Conservation (phyloP, 2,113 vertebrate genomes). For the Naja naja region DNA sequence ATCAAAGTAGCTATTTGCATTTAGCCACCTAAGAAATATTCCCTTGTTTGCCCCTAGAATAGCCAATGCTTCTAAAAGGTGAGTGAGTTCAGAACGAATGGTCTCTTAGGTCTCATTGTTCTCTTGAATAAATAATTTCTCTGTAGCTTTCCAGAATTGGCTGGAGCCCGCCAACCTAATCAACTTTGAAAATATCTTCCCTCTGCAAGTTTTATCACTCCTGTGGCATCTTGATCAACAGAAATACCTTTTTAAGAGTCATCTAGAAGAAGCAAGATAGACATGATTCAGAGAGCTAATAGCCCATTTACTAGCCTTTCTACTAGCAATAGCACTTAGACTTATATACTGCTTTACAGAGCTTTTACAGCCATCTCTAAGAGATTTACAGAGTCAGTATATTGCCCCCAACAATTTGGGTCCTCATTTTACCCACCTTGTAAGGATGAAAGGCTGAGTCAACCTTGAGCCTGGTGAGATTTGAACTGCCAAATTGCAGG, state of each 20-base stretch:
- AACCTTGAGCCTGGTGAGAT: too few relatives aligned
- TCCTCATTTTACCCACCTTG: too few relatives aligned
- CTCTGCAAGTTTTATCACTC: background rate
- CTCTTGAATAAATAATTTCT: background rate
- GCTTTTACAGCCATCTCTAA: too few relatives aligned
- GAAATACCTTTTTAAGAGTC: background rate
- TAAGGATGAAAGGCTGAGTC: too few relatives aligned
- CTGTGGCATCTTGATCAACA: background rate
- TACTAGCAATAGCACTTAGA: background rate
- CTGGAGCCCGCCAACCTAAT: background rate
- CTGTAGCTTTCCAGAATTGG: background rate
- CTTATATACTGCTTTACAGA: too few relatives aligned
- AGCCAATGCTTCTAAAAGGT: background rate
- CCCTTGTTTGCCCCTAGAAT: background rate
- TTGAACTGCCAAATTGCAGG: too few relatives aligned
- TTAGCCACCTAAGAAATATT: background rate
- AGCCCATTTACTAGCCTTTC: background rate
- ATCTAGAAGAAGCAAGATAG: background rate
- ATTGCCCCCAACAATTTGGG: too few relatives aligned
- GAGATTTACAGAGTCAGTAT: too few relatives aligned
- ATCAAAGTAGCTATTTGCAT: slow-evolving; percentile 30
- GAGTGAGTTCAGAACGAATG: background rate
- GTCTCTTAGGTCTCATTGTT: background rate
- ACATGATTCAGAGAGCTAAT: background rate
- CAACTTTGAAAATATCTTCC: background rate